Base-by-base conservation (phyloP, 1,140 invertebrate species). In the Euura saliciscinereae region DNA sequence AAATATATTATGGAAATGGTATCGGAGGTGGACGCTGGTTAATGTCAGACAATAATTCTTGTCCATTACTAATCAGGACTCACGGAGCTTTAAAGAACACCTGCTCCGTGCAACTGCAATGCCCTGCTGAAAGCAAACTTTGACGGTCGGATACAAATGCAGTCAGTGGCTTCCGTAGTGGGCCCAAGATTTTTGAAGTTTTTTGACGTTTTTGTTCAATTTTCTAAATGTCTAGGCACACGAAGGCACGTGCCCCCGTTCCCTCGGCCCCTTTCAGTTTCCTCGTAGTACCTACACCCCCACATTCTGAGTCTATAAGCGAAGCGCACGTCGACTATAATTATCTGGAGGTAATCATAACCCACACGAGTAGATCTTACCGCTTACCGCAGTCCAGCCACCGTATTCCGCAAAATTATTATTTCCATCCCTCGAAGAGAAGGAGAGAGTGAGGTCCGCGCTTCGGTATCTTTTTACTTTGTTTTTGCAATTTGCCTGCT, bases 341-440 rank as follows among this genome's bases (percentile, higher is more conserved):
- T 87, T 87, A 87, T 85, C 85, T 78, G 69, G 79, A 82, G 82
- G 85, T 85, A 87, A 87, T 87, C 85, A 86, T 80, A 76, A 83
- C 82, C 83, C 83, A 82, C 79, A 85, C 83, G 76, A 84, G 70
- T 76, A 76, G 73, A 79, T 81, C 79, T 77, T 80, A 78, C 75
- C 80, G 81, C 81, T 86, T 84, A 86, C 86, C 85, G 82, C 86
- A 87, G 83, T 85, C 82, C 80, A 76, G 85, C 85, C 83, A 87
- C 86, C 74, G 86, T 87, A 86, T 87, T 86, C 85, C 86, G 85
- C 84, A 87, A 86, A 87, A 86, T 87, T 86, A 87, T 85, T 87
- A 86, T 87, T 87, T 86, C 84, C 85, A 86, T 86, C 86, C 82
- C 82, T 80, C 71, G 74, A 79, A 76, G 78, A 75, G 80, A 78